Evolutionary conservation across 2,113 vertebrate genomes (phyloP), one percentile per base, ranked within the genome.

Genomic region (Pollimyrus isidori): DNA sequence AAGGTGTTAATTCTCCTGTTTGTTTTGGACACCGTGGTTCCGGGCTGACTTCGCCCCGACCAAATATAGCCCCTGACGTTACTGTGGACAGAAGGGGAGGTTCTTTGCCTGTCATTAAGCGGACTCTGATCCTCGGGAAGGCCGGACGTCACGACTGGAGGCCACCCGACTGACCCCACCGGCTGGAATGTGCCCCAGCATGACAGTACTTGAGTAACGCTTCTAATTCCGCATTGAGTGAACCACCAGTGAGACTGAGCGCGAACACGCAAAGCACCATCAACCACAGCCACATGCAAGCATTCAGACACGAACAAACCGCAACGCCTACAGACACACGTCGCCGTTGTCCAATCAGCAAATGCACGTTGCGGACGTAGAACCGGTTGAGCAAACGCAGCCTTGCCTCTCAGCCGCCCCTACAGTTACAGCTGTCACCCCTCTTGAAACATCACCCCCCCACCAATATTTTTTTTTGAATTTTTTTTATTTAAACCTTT

Each of bases 51-150:
- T 87, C 6, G 13, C 30, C 50, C 23, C 85, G 19, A 46, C 49
- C 85, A 87, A 53, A 87, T 87, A 53, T 87, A 52, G 85, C 21
- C n/a, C 85, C 50, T 35, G 83, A 53, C n/a, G 50, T 35, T 35
- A 26, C 19, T 49, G 26, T 53, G 17, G 85, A 53, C 46, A 26
- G n/a, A 30, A 52, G 85, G 50, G 49, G 26, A 87, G 50, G 56
- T 87, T 87, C 85, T 19, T 53, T 9, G 26, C 50, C 26, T 5
- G 50, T 87, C 85, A 87, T 50, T 30, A 26, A 30, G 15, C 15
- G 50, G 49, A 87, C 85, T 87, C 50, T 87, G 85, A 87, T 39
- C 49, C 26, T 39, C 11, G 2, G 50, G 50, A 53, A 87, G 50
- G 50, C 10, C 42, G 15, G 56, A 50, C 26, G 17, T n/a, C 30